These are phyloP conservation scores for Monopterus albus DNA, from an alignment of 2,113 vertebrate species.

Conservation along the genomic window DNA sequence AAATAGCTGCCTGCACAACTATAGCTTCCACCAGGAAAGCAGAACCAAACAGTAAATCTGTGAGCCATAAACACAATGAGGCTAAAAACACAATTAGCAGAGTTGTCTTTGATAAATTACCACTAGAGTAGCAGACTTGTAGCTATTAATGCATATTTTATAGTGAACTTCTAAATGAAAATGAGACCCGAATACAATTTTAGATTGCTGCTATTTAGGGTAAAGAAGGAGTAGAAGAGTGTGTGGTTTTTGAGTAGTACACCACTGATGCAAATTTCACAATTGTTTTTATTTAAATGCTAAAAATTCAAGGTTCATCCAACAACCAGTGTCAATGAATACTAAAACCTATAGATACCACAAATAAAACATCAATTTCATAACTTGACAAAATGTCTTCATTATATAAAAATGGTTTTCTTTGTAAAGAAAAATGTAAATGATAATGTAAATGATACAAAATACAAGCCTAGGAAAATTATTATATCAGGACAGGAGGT, in stretches of 20 bases:
- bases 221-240: not conserved
- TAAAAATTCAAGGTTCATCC: conserved; percentile 63
- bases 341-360: conserved; percentile 61
- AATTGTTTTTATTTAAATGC: conserved; percentile 66
- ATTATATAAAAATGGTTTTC: conserved; percentile 61
- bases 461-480: conserved; percentile 61
- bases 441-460: conserved; percentile 53
- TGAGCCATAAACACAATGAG: too few relatives aligned
- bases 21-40: too few relatives aligned
- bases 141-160: not conserved
- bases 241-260: not conserved
- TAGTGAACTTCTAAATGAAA: not conserved
- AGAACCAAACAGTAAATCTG: too few relatives aligned
- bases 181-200: too few relatives aligned
- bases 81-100: too few relatives aligned
- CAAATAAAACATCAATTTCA: conserved; percentile 58
- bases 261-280: conserved; percentile 23
- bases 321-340: conserved; percentile 73
- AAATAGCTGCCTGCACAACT: too few relatives aligned
- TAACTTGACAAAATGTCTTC: conserved; percentile 39
- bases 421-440: conserved; percentile 56
- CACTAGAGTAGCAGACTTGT: not conserved
- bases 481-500: conserved; percentile 29
- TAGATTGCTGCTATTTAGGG: not conserved
- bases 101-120: too few relatives aligned